Base-by-base conservation (phyloP, 2,797 vertebrate genomes). In the Enteromius thamalakanensis region DNA sequence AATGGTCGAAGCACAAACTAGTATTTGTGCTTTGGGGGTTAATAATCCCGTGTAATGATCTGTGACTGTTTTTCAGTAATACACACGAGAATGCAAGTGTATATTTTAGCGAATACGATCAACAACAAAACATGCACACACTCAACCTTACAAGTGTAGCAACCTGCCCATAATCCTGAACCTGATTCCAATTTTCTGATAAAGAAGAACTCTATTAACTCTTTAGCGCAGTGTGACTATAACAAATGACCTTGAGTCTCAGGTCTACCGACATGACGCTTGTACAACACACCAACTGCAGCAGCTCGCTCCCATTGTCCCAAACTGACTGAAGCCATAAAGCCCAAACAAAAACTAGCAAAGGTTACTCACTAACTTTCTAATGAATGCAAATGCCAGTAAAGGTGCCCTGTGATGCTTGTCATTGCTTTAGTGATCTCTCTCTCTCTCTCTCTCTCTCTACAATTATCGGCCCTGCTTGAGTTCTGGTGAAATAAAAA, bases 171-270 rank as follows among this genome's bases (percentile, higher is more conserved):
- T 86, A 14, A 76, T 82, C 84, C 81, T 70, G 71, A 15, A 55
- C 17, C 67, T 19, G 37, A 80, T 85, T 89, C 82, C 67, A 79
- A 84, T 86, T 89, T 86, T 47, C 37, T 17, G 79, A 87, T 83
- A 68, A 86, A 86, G 69, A 32, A 40, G n/a, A 29, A 19, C 69
- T 67, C 60, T 89, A 87, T 87, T 84, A 85, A 78, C 67, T 79
- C 9, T 64, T 53, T 60, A 70, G 72, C 8, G 9, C 74, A 21
- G 45, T 68, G 64, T 70, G 72, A 78, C 75, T 37, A 45, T 65
- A 51, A 82, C 60, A 82, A 89, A 84, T 58, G 49, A 80, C 78
- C 78, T 80, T 80, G 78, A 53, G 8, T 70, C 78, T 58, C 12
- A 34, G 21, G 34, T 21, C 29, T 67, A 42, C 11, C 11, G 76